Evolutionary conservation across 2,113 vertebrate species (phyloP).

Genomic region (Pyrgilauda ruficollis): DNA sequence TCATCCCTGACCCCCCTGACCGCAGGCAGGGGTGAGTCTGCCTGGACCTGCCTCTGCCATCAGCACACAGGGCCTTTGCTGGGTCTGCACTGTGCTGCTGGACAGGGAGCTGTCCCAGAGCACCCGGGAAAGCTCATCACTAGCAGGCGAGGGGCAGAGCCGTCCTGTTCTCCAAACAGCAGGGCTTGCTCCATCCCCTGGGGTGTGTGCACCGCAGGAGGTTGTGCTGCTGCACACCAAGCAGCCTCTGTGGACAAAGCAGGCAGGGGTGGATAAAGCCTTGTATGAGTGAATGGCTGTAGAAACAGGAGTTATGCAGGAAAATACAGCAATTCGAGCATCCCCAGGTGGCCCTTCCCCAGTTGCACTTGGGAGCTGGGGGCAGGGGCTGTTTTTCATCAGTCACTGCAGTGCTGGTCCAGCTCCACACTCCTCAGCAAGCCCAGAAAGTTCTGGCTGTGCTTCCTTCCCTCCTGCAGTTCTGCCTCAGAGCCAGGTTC

Average conservation of each 20-base stretch:
- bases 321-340: background rate
- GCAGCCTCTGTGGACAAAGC: background rate
- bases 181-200: background rate
- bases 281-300: background rate
- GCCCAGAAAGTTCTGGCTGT: background rate
- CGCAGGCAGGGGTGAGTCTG: fast-evolving
- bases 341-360: background rate
- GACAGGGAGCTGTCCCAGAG: background rate
- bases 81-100: background rate
- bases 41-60: background rate
- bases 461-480: background rate
- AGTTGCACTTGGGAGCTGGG: background rate
- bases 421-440: background rate
- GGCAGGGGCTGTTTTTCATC: background rate
- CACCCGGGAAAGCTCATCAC: background rate
- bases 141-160: background rate
- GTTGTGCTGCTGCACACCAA: background rate
- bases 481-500: background rate
- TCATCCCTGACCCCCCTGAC: background rate
- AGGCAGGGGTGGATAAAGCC: background rate
- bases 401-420: fast-evolving
- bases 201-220: fast-evolving
- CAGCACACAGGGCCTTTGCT: background rate
- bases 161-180: background rate
- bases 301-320: background rate